phyloP scores from a whole-genome alignment of 2,113 vertebrate species.

The Gasterosteus nipponicus region DNA sequence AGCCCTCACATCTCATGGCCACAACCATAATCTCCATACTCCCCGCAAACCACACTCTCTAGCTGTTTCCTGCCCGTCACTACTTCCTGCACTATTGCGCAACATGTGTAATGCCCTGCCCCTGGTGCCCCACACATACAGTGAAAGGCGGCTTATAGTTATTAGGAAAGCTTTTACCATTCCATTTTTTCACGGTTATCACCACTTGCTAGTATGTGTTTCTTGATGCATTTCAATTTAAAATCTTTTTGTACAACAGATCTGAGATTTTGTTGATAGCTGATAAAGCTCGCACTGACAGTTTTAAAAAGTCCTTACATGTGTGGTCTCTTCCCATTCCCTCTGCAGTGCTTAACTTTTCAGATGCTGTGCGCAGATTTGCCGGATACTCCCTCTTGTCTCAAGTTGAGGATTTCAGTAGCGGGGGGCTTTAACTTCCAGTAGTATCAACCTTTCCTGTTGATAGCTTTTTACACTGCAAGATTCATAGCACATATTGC shows the following conservation, averaged over 20 bases:
- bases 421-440: conserved; percentile 39
- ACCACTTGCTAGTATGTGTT: too few species aligned
- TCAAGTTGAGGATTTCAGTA: conserved; percentile 28
- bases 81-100: too few species aligned
- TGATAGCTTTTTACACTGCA: conserved; percentile 57
- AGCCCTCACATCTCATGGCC: too few species aligned
- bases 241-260: neutral
- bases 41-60: too few species aligned
- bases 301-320: neutral
- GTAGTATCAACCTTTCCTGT: conserved; percentile 39
- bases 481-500: conserved; percentile 57
- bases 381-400: conserved; percentile 26
- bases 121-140: too few species aligned
- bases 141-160: too few species aligned
- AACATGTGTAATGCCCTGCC: too few species aligned
- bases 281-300: neutral
- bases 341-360: conserved; percentile 33
- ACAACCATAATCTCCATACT: too few species aligned
- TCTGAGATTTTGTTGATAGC: neutral
- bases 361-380: conserved; percentile 2
- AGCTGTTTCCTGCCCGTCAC: too few species aligned
- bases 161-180: too few species aligned
- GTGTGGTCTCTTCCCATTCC: neutral
- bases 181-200: too few species aligned
- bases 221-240: too few species aligned